Percentiles rank a stretch among this genome's conserved stretches.
Evolutionary conservation across 2,797 vertebrate genomes (phyloP).

Genomic region (Cuculus canorus): DNA sequence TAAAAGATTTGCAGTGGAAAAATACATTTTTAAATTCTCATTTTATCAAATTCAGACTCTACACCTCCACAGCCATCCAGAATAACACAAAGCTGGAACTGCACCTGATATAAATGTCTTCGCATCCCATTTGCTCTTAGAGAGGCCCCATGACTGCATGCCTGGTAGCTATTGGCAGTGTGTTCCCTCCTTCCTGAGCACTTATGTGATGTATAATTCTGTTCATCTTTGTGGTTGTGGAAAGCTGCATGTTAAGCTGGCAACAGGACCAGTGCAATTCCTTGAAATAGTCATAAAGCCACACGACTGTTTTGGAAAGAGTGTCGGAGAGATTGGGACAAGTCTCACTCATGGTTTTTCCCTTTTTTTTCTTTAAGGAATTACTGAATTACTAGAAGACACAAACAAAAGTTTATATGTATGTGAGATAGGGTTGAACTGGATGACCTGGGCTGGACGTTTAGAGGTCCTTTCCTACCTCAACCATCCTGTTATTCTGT

Average conservation of each 20-base stretch:
- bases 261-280: slow-evolving; percentile 2
- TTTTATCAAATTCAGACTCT: slow-evolving; percentile 20
- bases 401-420: neutral
- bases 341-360: neutral
- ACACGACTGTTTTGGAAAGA: neutral
- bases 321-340: neutral
- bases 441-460: neutral
- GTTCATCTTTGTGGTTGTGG: neutral
- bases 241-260: neutral
- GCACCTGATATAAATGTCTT: neutral
- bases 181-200: neutral
- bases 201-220: neutral
- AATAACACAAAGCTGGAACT: neutral
- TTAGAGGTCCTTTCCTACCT: neutral
- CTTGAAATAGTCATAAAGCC: neutral
- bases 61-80: neutral
- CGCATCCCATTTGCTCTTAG: neutral
- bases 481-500: neutral
- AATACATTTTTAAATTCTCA: slow-evolving; percentile 13
- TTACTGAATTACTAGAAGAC: neutral
- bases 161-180: neutral
- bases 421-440: neutral
- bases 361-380: neutral
- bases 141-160: neutral
- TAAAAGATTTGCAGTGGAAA: slow-evolving; percentile 39